Base-by-base conservation (phyloP, 2,797 vertebrate genomes). In the Rhinophrynus dorsalis region DNA sequence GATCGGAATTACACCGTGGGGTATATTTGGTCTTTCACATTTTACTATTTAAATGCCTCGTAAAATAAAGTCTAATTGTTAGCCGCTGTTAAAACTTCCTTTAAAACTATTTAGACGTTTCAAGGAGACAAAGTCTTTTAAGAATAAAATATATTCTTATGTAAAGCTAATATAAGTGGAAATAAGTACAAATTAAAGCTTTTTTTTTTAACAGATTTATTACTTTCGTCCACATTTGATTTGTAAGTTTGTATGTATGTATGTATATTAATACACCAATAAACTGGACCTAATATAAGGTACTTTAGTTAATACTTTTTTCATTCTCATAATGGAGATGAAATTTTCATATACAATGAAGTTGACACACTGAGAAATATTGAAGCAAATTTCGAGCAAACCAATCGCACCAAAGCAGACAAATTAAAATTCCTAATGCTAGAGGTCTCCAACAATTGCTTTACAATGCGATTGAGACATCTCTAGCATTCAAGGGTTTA, bases 1-100 rank as follows among this genome's bases (percentile, higher is more conserved):
- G 94, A 92, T 94, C 88, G 92, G 93, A 96, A 95, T 96, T 97
- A 96, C 90, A 92, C 94, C 93, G 88, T 88, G 91, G 93, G 93
- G 91, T 93, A 94, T 95, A 93, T 95, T 92, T 78, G 79, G 71
- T 80, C 61, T 27, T 82, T 88, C 80, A 84, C 86, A 90, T 89
- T 80, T 86, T 83, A 86, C 80, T 83, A 79, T 83, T 88, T 88
- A 83, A 84, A 88, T 87, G 81, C 81, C 84, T 80, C 82, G 80
- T 82, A 84, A 84, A 86, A 29, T 33, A 32, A 30, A 87, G 80
- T 69, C 75, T 79, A 83, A 80, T 82, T 84, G 84, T 77, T 79
- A 81, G 75, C 77, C 82, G 78, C 82, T 87, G 85, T 82, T 87
- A 88, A 89, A 89, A 87, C 76, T 81, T 84, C 76, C 73, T 81